Conservation (phyloP, 2,797 vertebrate species). For the Oreortyx pictus region DNA sequence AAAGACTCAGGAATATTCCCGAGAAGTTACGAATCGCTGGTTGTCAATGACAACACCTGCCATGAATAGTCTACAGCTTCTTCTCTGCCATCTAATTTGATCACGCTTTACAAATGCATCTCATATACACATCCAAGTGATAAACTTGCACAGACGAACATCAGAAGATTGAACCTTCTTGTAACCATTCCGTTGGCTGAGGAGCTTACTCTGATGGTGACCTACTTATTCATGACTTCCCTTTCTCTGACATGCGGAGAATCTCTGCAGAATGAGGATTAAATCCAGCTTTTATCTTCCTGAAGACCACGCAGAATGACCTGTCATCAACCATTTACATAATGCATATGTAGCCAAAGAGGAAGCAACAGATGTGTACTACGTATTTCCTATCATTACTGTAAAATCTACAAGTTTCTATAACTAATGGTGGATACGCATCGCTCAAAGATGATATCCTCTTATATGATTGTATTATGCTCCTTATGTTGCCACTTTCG, state of each 20-base stretch:
- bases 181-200: background rate
- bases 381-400: background rate
- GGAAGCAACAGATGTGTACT: background rate
- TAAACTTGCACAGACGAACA: slow-evolving; percentile 49
- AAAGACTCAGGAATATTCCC: slow-evolving; percentile 11
- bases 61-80: slow-evolving; percentile 58
- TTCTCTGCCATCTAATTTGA: slow-evolving; percentile 59
- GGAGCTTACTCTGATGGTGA: slow-evolving; percentile 25
- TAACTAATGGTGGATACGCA: background rate
- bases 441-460: slow-evolving; percentile 2
- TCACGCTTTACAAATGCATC: slow-evolving; percentile 60
- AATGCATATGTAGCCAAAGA: background rate
- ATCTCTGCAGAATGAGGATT: background rate
- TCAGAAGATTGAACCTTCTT: slow-evolving; percentile 43
- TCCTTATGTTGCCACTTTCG: slow-evolving; percentile 30
- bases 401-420: background rate
- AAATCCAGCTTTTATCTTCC: background rate
- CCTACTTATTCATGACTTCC: slow-evolving; percentile 46
- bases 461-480: background rate
- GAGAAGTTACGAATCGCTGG: slow-evolving; percentile 46
- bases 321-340: background rate
- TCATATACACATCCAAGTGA: slow-evolving; percentile 56
- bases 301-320: background rate
- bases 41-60: slow-evolving; percentile 69
- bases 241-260: background rate